phyloP scores from a whole-genome alignment of 2,888 invertebrate genomes.

The Zaprionus lineosus region DNA sequence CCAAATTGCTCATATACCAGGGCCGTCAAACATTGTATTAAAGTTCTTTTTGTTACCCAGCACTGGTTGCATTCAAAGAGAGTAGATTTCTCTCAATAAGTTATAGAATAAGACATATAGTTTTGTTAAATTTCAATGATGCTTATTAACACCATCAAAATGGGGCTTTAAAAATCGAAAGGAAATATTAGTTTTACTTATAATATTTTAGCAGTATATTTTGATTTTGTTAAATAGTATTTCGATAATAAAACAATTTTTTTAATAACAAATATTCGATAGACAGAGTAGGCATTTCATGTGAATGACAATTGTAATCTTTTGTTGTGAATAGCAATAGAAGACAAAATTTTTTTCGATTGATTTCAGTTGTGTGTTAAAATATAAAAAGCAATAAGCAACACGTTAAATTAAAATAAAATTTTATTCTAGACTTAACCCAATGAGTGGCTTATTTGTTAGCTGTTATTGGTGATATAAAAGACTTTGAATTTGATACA shows the following conservation, averaged over 20 bases:
- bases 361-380: too few relatives aligned
- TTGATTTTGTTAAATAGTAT: background rate
- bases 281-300: conserved; percentile 23
- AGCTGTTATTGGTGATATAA: conserved; percentile 15
- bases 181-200: too few relatives aligned
- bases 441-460: conserved; percentile 41
- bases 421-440: background rate
- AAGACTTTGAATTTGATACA: conserved; percentile 24
- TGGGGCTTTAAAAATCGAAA: too few relatives aligned
- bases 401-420: background rate
- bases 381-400: conserved; percentile 1
- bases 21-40: conserved; percentile 8
- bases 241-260: background rate
- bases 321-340: conserved; percentile 36
- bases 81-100: too few relatives aligned
- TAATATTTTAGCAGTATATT: background rate
- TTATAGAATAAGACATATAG: too few relatives aligned
- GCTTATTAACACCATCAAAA: too few relatives aligned
- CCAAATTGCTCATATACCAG: conserved; percentile 2
- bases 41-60: background rate
- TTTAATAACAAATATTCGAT: conserved; percentile 25
- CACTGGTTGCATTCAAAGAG: conserved; percentile 6
- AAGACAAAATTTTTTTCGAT: conserved; percentile 39
- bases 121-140: too few relatives aligned
- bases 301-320: conserved; percentile 43